phyloP scores from a whole-genome alignment of 2,888 invertebrate genomes.

The Harpalus rufipes region DNA sequence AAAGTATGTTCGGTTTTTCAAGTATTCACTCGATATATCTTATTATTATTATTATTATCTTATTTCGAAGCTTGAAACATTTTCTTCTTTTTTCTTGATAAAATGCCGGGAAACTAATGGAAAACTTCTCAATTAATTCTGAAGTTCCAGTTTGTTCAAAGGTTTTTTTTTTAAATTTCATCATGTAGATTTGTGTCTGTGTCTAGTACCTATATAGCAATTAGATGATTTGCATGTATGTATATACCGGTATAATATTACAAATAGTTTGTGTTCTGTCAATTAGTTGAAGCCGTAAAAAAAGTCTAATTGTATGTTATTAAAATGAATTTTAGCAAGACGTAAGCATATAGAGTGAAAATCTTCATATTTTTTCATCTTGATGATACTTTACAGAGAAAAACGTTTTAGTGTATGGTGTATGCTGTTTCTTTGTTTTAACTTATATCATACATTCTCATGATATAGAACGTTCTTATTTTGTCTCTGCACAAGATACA shows the following conservation, averaged over 20 bases:
- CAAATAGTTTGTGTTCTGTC: neutral
- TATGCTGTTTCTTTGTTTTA: neutral
- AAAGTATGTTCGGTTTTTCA: too few species aligned
- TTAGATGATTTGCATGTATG: neutral
- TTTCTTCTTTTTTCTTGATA: neutral
- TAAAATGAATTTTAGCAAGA: neutral
- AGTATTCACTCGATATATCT: too few species aligned
- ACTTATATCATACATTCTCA: neutral
- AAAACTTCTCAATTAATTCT: neutral
- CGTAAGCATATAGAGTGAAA: neutral
- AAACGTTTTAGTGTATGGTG: neutral
- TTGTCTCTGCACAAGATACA: slow-evolving; percentile 16
- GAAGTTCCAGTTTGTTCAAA: neutral
- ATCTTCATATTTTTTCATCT: neutral
- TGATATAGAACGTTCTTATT: slow-evolving; percentile 9
- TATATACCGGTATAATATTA: neutral
- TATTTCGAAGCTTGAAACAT: too few species aligned
- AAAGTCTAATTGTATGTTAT: neutral
- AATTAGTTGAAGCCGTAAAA: neutral
- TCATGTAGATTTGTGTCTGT: neutral
- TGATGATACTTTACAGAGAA: neutral
- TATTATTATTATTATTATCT: too few species aligned
- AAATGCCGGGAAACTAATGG: neutral
- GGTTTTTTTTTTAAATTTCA: neutral
- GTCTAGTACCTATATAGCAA: neutral